Percentiles rank a stretch among this genome's conserved stretches.
Conservation (phyloP, 2,797 vertebrate species). For the Sphaeramia orbicularis region DNA sequence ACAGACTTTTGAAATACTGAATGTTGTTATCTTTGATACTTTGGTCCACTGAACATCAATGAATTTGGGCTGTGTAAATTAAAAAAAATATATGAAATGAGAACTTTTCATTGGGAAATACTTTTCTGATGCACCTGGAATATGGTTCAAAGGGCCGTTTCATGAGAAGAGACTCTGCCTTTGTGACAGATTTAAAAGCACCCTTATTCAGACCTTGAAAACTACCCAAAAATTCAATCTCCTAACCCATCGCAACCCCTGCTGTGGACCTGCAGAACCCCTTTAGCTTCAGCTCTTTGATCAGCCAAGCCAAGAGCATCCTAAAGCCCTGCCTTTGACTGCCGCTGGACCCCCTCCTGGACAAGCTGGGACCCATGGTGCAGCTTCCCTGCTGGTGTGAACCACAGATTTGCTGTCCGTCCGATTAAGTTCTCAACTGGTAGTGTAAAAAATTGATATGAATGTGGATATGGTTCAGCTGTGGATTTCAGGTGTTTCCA, state of each 20-base stretch:
- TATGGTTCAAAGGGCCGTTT: neutral
- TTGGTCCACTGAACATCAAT: too few relatives aligned
- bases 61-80: too few relatives aligned
- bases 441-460: constrained; percentile 36
- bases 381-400: constrained; percentile 84
- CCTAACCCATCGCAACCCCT: constrained; percentile 31
- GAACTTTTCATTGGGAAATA: too few relatives aligned
- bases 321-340: constrained; percentile 60
- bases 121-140: too few relatives aligned
- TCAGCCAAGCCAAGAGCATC: constrained; percentile 49
- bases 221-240: constrained; percentile 26
- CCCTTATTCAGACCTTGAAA: constrained; percentile 34
- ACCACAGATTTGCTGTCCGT: constrained; percentile 48
- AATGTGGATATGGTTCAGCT: constrained; percentile 15
- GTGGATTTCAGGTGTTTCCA: constrained; percentile 5
- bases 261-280: constrained; percentile 34
- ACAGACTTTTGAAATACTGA: too few relatives aligned
- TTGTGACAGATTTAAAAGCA: constrained; percentile 22
- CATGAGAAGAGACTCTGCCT: too few relatives aligned
- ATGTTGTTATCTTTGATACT: too few relatives aligned
- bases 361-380: constrained; percentile 36
- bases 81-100: too few relatives aligned
- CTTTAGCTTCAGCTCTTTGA: constrained; percentile 64
- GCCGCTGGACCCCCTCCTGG: constrained; percentile 42
- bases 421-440: constrained; percentile 27